Base-by-base conservation (phyloP, 2,888 invertebrate genomes). In the Metalampra italica region DNA sequence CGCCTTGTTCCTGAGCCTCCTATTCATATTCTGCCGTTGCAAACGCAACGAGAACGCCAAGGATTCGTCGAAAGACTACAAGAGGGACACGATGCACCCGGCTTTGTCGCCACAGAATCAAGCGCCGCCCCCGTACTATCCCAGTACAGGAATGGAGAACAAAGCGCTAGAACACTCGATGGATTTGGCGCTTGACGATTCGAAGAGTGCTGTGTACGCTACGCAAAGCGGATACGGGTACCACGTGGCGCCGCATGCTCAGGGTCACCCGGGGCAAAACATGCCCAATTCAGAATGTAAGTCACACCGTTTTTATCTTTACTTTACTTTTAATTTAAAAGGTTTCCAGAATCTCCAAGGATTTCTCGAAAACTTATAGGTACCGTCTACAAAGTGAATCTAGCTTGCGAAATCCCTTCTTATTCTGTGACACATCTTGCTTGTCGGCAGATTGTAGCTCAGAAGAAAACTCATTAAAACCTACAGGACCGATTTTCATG, bases 151-250 rank as follows among this genome's bases (percentile, higher is more conserved):
- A 0, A 93, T 96, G 91, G 97, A 97, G 83, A 97, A 97, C 80
- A 97, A 97, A 82, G 97, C 96, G 29, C 85, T 97, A 41, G 97
- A 97, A 79, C 95, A 96, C 81, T 96, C 96, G 8, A 92, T 96
- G 91, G 97, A 97, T 70, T 90, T 96, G 63, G 95, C 15, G 9
- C 91, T 96, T 84, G 96, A 96, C 66, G 97, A 97, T 70, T 94
- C 96, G 7, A 97, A 97, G 83, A 95, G 94, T 50, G 92, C 94
- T 0, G 94, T 96, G 45, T 96, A 96, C 76, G 94, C 94, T 7
- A 93, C 94, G 22, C 96, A 96, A 68, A 94, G 95, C 51, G 96
- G 96, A 15, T 96, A 96, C 71, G 95, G 95, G 43, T 96, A 96
- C 75, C 95, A 96, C 81, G 92, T 94, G 48, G 93, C 94, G 66